These are phyloP conservation scores for Anthopleura xanthogrammica DNA, from an alignment of 92 coral and sea anemone species.

Conservation along the genomic window DNA sequence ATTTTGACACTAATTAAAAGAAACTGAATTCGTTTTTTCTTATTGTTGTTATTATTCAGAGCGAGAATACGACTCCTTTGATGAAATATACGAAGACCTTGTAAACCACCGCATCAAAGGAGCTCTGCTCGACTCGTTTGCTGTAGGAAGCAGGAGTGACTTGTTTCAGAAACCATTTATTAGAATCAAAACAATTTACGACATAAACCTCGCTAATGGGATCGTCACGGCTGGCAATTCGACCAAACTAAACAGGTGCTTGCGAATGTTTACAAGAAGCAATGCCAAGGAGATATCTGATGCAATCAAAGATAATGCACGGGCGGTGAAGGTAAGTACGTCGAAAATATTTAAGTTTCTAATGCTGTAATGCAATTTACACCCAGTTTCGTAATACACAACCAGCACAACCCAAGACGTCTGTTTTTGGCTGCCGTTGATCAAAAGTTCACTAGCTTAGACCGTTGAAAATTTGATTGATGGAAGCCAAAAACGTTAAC, in stretches of 20 bases:
- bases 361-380: too few relatives aligned
- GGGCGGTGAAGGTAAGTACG: constrained; percentile 48
- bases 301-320: constrained; percentile 46
- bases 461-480: too few relatives aligned
- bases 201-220: constrained; percentile 58
- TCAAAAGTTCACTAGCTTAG: too few relatives aligned
- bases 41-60: constrained; percentile 1
- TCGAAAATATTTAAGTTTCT: too few relatives aligned
- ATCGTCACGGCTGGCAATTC: constrained; percentile 62
- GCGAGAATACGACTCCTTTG: constrained; percentile 49
- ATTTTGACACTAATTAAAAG: background rate
- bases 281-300: constrained; percentile 48
- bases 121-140: constrained; percentile 68
- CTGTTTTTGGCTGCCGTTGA: too few relatives aligned
- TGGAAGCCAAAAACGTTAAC: too few relatives aligned
- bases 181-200: constrained; percentile 61
- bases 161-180: constrained; percentile 63
- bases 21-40: background rate
- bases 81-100: constrained; percentile 68
- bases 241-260: constrained; percentile 60
- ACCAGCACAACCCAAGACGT: too few relatives aligned
- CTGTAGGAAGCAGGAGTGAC: constrained; percentile 63
- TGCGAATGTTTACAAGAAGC: constrained; percentile 44
- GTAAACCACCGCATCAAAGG: constrained; percentile 48
- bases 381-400: too few relatives aligned